phyloP scores from a whole-genome alignment of 2,113 vertebrate species.

The Dasyurus viverrinus region DNA sequence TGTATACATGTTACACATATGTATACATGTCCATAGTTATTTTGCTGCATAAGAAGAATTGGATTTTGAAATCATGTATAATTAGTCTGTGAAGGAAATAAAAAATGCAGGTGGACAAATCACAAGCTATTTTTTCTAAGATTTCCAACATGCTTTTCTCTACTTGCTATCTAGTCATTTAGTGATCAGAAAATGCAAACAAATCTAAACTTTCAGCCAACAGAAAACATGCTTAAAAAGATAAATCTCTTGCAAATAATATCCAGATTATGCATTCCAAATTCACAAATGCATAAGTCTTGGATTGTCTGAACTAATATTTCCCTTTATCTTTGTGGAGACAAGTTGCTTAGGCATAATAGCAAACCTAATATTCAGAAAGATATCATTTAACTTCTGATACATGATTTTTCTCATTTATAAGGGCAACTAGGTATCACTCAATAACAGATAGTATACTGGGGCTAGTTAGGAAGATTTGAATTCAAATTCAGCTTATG shows the following conservation, averaged over 20 bases:
- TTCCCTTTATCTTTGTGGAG: conserved; percentile 15
- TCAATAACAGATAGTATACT: background rate
- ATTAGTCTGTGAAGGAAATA: no score
- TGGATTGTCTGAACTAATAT: conserved; percentile 35
- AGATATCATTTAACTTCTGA: background rate
- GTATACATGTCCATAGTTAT: no score
- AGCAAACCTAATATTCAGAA: conserved; percentile 8
- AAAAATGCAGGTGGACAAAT: background rate
- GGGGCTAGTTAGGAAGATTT: background rate
- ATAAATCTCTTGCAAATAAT: conserved; percentile 29
- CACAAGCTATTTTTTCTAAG: conserved; percentile 3
- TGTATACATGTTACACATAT: no score
- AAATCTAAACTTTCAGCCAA: conserved; percentile 25
- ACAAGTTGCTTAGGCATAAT: background rate
- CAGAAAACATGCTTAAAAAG: conserved; percentile 44
- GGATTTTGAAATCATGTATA: no score
- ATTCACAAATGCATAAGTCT: background rate
- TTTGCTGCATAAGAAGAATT: no score
- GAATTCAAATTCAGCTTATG: background rate
- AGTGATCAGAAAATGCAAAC: conserved; percentile 36
- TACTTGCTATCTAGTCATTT: conserved; percentile 19
- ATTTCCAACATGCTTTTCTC: conserved; percentile 21
- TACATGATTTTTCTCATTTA: background rate
- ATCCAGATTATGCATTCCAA: conserved; percentile 28
- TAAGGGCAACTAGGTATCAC: background rate